Base-by-base conservation (phyloP, 2,888 invertebrate species). In the Sesia apiformis region DNA sequence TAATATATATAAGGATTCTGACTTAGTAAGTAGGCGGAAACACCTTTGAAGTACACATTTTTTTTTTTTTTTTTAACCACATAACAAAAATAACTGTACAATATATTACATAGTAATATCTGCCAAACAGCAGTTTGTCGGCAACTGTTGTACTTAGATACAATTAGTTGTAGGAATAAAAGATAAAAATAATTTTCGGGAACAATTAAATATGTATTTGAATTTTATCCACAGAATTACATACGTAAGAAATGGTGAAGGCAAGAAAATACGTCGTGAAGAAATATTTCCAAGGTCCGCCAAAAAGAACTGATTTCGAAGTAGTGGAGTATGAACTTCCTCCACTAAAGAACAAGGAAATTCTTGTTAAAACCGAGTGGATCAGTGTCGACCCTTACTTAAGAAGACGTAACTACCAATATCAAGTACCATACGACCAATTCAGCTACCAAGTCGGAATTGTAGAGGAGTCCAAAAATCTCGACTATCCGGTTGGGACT, bases 401-500 rank as follows among this genome's bases (percentile, higher is more conserved):
- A 4, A 62, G 74, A 0, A 66, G 67, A 0, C 70, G 70, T 56
- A 69, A 65, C 56, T 3, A 8, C 4, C 56, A 42, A 4, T 52
- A 54, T 23, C 40, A 65, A 2, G 52, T 67, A 3, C 78, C 76
- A 0, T 77, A 74, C 56, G 78, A 79, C 56, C 76, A 77, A 58
- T 75, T 71, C 54, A 65, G 74, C 3, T 69, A 49, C 50, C 70
- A 75, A 68, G 73, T 80, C 4, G 81, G 69, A 7, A 46, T 64
- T 66, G 91, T 94, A 3, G 70, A 91, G 55, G 91, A 93, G 59
- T 93, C 93, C 23, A 92, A 91, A 63, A 86, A 93, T 68, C 61
- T 84, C 0, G 75, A 91, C 3, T 94, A 81, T 70, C 92, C 93
- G 4, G 90, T 91, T 6, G 94, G 93, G 3, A 84, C 85, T 52